Percentiles rank a stretch among this genome's conserved stretches.
These are phyloP conservation scores for Maniola jurtina DNA, from an alignment of 1,140 invertebrate species.

Conservation along the genomic window DNA sequence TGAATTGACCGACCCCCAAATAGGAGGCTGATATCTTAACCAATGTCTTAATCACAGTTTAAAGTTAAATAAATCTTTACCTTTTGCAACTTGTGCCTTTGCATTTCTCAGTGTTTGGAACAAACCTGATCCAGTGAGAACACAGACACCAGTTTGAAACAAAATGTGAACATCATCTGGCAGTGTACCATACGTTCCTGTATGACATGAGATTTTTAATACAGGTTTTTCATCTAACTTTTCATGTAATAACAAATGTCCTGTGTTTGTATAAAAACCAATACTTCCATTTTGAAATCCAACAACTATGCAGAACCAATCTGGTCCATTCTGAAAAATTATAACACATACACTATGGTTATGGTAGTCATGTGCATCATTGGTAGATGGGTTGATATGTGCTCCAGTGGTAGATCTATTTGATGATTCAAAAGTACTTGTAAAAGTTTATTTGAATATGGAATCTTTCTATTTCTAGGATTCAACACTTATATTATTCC, in stretches of 20 bases:
- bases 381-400: too few relatives aligned
- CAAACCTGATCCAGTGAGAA: slow-evolving; percentile 90
- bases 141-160: slow-evolving; percentile 87
- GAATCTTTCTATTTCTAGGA: too few relatives aligned
- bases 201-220: slow-evolving; percentile 89
- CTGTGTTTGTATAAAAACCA: slow-evolving; percentile 93
- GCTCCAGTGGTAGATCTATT: too few relatives aligned
- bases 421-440: too few relatives aligned
- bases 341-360: background rate
- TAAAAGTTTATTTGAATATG: too few relatives aligned
- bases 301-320: slow-evolving; percentile 95
- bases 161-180: slow-evolving; percentile 92
- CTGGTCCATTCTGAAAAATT: slow-evolving; percentile 82
- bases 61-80: slow-evolving; percentile 61
- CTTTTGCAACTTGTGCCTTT: slow-evolving; percentile 89
- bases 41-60: too few relatives aligned
- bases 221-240: slow-evolving; percentile 91
- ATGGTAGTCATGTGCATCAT: too few relatives aligned
- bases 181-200: slow-evolving; percentile 81
- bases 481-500: too few relatives aligned
- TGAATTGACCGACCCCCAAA: too few relatives aligned
- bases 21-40: too few relatives aligned
- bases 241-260: slow-evolving; percentile 89
- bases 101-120: slow-evolving; percentile 89
- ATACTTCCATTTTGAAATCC: slow-evolving; percentile 92